Conservation (phyloP, 2,888 invertebrate genomes). For the Apoda limacodes region DNA sequence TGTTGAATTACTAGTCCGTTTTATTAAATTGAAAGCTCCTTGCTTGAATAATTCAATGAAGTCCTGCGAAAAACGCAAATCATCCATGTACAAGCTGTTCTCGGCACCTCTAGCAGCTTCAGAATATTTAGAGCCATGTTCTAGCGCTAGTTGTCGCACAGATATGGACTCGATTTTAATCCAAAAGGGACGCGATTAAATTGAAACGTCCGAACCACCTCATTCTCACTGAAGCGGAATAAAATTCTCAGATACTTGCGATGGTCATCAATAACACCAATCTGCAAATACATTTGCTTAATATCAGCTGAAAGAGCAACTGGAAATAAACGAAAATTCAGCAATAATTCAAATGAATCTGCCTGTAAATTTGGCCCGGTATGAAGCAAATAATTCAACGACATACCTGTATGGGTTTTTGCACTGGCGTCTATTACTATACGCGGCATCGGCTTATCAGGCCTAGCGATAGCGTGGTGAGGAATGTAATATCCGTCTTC, state of each 20-base stretch:
- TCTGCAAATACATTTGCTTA: no score
- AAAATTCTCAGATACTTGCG: constrained; percentile 9
- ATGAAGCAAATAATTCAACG: constrained; percentile 14
- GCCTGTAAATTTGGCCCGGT: constrained; percentile 15
- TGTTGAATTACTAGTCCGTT: no score
- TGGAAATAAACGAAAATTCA: no score
- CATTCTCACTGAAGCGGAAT: constrained; percentile 7
- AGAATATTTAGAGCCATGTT: constrained; percentile 2
- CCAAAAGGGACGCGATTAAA: no score
- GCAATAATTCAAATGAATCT: constrained; percentile 13
- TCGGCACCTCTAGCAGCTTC: constrained; percentile 3
- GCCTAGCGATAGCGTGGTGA: no score
- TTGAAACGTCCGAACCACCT: no score
- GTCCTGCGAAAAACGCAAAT: constrained; percentile 2
- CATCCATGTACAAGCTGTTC: constrained; percentile 6
- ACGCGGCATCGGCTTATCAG: constrained; percentile 6
- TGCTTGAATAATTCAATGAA: no score
- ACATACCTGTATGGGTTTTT: constrained; percentile 10
- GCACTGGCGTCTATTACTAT: constrained; percentile 12
- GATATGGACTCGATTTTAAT: constrained; percentile 12
- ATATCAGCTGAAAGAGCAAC: no score
- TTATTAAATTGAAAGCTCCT: no score
- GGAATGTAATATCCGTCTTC: constrained; percentile 9
- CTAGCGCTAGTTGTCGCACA: constrained; percentile 5
- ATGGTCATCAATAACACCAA: constrained; percentile 1